Base-by-base conservation (phyloP, 2,113 vertebrate genomes). In the Eptatretus burgeri region DNA sequence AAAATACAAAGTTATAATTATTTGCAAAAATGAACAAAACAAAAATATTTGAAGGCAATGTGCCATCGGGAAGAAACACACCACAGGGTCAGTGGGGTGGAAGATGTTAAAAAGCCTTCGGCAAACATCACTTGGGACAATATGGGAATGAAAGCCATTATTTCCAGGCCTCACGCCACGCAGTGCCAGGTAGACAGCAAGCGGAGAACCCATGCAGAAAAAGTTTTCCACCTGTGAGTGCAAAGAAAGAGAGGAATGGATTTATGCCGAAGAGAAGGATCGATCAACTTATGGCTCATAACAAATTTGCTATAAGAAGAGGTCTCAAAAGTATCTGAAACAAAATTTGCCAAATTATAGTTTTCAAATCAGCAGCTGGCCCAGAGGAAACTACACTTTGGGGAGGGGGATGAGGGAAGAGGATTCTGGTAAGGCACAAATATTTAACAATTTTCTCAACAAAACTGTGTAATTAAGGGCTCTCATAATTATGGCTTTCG, bases 41-140 rank as follows among this genome's bases (percentile, higher is more conserved):
- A n/a, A n/a, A 41, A 7, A 41, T 41, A 41, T 41, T 41, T 41
- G 7, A 41, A 41, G 27, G 27, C 27, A 41, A 41, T 41, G 27
- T 41, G 27, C 27, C 27, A 41, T 41, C 3, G 27, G 27, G 7
- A 41, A 41, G 27, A 69, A 64, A 76, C 83, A 84, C 70, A 98
- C 91, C 85, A 98, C 91, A 66, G 91, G 91, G 70, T 98, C 91
- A 64, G 91, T 89, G 11, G 91, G 91, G 65, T 98, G 91, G 71
- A 98, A 98, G 71, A 98, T 84, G 65, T 95, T 95, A 64, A 91
- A 74, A 51, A 98, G 77, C 50, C 85, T 75, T 67, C 78, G 81
- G 73, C 91, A 98, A 67, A 91, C 85, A 51, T 78, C 75, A 65
- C 79, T 82, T 69, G 91, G 86, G 66, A 98, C 76, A 73, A 95